Percentiles rank a stretch among this genome's conserved stretches.
These are phyloP conservation scores for Agrochola lota DNA, from an alignment of 2,888 invertebrate genomes.

Conservation along the genomic window DNA sequence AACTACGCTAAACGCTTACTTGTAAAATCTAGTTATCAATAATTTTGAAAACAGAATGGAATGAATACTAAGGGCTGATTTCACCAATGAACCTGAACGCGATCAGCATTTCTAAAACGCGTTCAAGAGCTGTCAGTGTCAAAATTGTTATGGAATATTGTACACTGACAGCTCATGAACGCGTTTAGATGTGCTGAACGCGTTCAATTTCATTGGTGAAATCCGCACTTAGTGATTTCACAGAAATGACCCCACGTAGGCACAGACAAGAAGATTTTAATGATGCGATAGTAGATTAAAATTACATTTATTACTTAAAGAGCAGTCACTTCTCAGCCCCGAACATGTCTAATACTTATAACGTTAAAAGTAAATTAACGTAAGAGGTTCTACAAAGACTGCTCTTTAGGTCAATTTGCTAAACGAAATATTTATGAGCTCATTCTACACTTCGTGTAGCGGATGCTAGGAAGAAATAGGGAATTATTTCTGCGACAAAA, in stretches of 20 bases:
- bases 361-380: constrained; percentile 49
- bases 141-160: no score
- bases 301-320: background rate
- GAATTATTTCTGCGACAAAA: constrained; percentile 20
- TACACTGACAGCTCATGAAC: no score
- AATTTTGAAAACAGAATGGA: background rate
- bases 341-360: constrained; percentile 18
- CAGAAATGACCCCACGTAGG: background rate
- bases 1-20: no score
- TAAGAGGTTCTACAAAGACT: constrained; percentile 48
- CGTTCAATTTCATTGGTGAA: no score
- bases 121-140: no score
- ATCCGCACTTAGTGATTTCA: background rate
- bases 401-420: constrained; percentile 56
- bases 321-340: background rate
- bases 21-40: background rate
- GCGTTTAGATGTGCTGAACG: no score
- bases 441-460: constrained; percentile 32
- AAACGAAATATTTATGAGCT: constrained; percentile 47
- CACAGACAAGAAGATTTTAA: background rate
- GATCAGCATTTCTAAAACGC: no score
- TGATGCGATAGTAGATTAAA: constrained; percentile 2
- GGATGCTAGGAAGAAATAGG: constrained; percentile 23
- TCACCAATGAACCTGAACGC: no score
- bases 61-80: no score